Evolutionary conservation across 2,888 invertebrate genomes (phyloP), one percentile per base, ranked within the genome.

Genomic region (Anorthoa munda): DNA sequence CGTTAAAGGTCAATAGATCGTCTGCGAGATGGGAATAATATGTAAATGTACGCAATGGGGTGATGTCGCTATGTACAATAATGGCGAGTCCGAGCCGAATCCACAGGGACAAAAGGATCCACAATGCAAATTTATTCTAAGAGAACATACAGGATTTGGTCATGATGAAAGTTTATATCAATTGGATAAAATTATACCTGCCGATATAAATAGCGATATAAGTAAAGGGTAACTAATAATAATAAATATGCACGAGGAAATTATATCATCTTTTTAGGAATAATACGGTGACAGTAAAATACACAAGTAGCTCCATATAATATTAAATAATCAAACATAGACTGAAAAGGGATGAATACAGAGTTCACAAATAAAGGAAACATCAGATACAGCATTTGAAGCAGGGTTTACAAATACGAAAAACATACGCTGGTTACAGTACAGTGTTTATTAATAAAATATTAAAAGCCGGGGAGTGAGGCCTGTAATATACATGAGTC

Each of bases 401-500:
- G 72, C 68, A 55, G 63, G 67, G 68, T 46, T 55, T 68, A 75
- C 66, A 71, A 23, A 50, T 66, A 75, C 46, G 60, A 66, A 73
- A 73, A 72, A 72, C 66, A 59, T 39, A 60, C 5, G 21, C 51
- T 56, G 71, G 39, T 23, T 67, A 79, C 59, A 74, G 72, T 63
- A 66, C 58, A 51, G 26, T 51, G 68, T 74, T 75, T 76, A 78
- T 77, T 77, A 75, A 77, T 83, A 85, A 67, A 73, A 77, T 77
- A 86, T 82, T 65, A 56, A 75, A 81, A 76, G 76, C 66, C 23
- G 51, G 60, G 71, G 59, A 68, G 53, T 64, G 48, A 71, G 74
- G 69, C 23, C 64, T 72, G 65, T 77, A 77, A 69, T 81, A 81
- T 77, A 75, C 81, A 83, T 89, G 89, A 90, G 80, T 88, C 82